Evolutionary conservation across 2,797 vertebrate genomes (phyloP).

Genomic region (Heliangelus exortis): DNA sequence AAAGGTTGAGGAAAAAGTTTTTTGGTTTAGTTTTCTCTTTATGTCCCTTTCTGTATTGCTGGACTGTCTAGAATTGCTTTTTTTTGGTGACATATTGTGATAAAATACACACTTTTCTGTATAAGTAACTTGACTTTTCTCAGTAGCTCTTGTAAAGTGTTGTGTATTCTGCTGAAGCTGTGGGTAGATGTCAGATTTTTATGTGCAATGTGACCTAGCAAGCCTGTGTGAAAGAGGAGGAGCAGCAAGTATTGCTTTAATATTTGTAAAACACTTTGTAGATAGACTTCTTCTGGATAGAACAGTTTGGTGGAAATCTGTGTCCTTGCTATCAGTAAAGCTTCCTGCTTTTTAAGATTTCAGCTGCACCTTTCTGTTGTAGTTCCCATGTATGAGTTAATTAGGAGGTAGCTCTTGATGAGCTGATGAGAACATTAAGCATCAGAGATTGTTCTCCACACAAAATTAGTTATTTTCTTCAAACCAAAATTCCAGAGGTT

Average conservation of each 20-base stretch:
- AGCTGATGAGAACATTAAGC: neutral
- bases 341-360: neutral
- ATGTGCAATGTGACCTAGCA: rapidly evolving
- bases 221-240: neutral
- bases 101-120: neutral
- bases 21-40: neutral
- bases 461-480: neutral
- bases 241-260: neutral
- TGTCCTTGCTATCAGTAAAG: neutral
- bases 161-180: neutral
- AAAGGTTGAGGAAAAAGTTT: neutral
- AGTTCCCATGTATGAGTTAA: neutral
- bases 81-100: neutral
- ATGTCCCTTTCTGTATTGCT: neutral
- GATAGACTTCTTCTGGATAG: neutral
- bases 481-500: neutral
- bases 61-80: neutral
- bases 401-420: neutral
- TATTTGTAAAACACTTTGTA: neutral
- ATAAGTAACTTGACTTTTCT: neutral
- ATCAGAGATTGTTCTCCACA: neutral
- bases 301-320: neutral
- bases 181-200: neutral
- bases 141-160: rapidly evolving
- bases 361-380: neutral